Evolutionary conservation across 2,797 vertebrate genomes (phyloP), one percentile per base, ranked within the genome.

Genomic region (Lithobates sylvaticus): DNA sequence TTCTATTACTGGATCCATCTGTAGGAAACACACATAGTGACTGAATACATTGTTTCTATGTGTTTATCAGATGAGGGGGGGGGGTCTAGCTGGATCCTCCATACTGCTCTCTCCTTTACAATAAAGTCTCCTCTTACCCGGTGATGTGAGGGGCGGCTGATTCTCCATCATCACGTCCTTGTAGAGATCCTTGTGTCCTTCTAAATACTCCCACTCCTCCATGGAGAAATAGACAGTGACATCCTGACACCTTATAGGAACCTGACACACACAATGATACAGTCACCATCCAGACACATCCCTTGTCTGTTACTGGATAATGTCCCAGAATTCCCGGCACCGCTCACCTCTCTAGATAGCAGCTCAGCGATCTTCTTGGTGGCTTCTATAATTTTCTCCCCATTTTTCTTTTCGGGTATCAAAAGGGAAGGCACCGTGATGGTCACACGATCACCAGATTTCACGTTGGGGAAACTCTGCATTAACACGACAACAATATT

Each of bases 1-100:
- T 91, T 90, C 84, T 88, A 2, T 65, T 65, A 65, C n/a, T 65
- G 50, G 50, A 54, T 54, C 50, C 16, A 65, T 65, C 61, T 65
- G 61, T 26, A 65, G 61, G 61, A 65, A 65, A 65, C 61, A 65
- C 61, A 54, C 16, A 65, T n/a, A 26, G n/a, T 65, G 61, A 65
- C 61, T 65, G 21, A 65, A 26, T 65, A 9, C 61, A 65, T 26
- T 65, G 61, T 26, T 13, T 65, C 50, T 54, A 26, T 65, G 61
- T 65, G 50, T 26, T n/a, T 65, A 65, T 65, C 61, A 65, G 21
- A 23, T 26, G 61, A 23, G 26, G 61, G n/a, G 26, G 61, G n/a
- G n/a, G 61, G 61, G 26, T 65, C 61, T 23, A 26, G 58, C 12
- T 47, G 44, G 44, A 47, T 1, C 50, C 50, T 54, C 50, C 50